Conservation (phyloP, 2,888 invertebrate genomes). For the Hetaerina titia region DNA sequence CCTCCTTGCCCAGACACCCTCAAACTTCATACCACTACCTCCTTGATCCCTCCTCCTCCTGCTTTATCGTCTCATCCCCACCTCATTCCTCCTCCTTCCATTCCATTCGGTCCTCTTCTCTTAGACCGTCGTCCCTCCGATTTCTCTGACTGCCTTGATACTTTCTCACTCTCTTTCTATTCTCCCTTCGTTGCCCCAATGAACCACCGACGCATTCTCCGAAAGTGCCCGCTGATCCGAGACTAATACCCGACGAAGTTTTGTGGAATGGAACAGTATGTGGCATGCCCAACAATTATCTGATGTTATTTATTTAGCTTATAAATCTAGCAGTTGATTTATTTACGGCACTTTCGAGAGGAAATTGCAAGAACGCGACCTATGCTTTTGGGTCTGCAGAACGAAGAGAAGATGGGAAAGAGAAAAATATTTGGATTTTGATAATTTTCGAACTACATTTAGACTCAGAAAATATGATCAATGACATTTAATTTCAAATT, state of each 20-base stretch:
- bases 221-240: too few species aligned
- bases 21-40: not conserved
- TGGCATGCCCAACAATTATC: not conserved
- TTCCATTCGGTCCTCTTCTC: not conserved
- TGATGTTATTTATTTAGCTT: not conserved
- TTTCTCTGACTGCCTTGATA: not conserved
- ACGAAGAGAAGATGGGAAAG: not conserved
- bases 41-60: not conserved
- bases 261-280: too few species aligned
- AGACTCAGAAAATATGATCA: too few species aligned
- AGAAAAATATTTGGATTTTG: too few species aligned
- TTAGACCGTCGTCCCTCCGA: conserved; percentile 6
- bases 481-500: too few species aligned
- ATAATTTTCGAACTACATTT: too few species aligned
- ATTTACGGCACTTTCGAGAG: not conserved
- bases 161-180: not conserved
- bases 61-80: not conserved
- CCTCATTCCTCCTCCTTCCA: conserved; percentile 1
- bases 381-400: not conserved
- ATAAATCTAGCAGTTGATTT: not conserved
- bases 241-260: too few species aligned
- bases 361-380: not conserved
- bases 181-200: not conserved
- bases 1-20: not conserved
- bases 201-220: not conserved